Conservation (phyloP, 2,888 invertebrate genomes). For the Stegophylla sp. region DNA sequence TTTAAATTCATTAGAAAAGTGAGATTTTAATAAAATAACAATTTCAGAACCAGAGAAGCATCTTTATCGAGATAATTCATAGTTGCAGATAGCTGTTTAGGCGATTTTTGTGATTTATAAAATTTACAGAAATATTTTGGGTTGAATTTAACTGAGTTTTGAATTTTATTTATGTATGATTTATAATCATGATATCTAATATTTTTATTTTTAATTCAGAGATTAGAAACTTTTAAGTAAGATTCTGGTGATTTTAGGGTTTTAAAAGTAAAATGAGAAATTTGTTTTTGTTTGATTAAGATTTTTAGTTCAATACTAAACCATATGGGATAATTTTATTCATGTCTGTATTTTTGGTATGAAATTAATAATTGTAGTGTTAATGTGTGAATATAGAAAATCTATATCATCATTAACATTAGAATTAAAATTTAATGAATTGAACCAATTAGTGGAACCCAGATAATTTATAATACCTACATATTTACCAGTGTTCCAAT, state of each 20-base stretch:
- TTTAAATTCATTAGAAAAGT: too few species aligned
- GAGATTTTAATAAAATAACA: too few species aligned
- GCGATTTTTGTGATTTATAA: too few species aligned
- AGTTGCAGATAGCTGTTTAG: too few species aligned
- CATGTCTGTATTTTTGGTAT: not conserved
- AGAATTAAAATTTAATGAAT: not conserved
- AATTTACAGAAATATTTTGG: too few species aligned
- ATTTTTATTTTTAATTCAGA: not conserved
- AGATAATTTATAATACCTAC: not conserved
- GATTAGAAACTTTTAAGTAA: not conserved
- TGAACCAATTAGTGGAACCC: not conserved
- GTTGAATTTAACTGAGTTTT: too few species aligned
- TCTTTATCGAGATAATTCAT: too few species aligned
- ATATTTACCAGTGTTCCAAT: not conserved
- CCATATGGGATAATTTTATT: not conserved
- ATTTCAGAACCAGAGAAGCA: too few species aligned
- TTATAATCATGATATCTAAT: not conserved
- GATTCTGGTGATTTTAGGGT: not conserved
- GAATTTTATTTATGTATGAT: not conserved
- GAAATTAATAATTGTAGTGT: not conserved
- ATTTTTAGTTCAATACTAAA: too few species aligned
- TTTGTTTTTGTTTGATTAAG: too few species aligned
- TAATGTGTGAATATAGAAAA: slow-evolving; percentile 1
- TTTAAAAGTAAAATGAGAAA: not conserved
- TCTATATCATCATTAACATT: slow-evolving; percentile 2